phyloP scores from a whole-genome alignment of 2,113 vertebrate genomes.

The Psittacula cyanocephala region DNA sequence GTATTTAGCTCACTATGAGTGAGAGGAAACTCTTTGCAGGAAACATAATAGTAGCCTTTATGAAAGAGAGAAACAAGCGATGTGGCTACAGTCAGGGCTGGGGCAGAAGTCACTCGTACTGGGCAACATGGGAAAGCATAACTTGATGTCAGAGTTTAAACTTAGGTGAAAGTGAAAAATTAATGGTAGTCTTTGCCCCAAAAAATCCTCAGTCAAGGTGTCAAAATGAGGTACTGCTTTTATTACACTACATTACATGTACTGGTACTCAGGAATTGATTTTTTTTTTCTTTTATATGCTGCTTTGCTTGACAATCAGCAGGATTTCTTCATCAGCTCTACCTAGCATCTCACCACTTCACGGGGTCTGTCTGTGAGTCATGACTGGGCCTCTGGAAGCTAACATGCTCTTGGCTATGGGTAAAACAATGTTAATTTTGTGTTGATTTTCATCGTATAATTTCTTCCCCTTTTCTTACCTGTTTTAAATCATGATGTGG shows the following conservation, averaged over 20 bases:
- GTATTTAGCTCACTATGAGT: not conserved
- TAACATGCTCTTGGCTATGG: not conserved
- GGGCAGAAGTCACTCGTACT: not conserved
- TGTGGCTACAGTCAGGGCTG: not conserved
- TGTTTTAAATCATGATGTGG: not conserved
- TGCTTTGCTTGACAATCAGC: not conserved
- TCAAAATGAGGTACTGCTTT: slow-evolving; percentile 39
- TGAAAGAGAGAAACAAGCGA: not conserved
- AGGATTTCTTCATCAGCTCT: slow-evolving; percentile 36
- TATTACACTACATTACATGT: not conserved
- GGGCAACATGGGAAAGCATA: not conserved
- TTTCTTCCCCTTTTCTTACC: not conserved
- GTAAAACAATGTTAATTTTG: not conserved
- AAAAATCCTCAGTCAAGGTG: not conserved
- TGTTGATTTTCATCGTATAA: not conserved
- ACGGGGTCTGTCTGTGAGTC: not conserved
- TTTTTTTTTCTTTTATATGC: slow-evolving; percentile 28
- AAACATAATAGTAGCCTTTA: not conserved
- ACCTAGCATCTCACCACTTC: not conserved
- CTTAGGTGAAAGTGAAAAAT: not conserved
- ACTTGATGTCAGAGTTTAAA: not conserved
- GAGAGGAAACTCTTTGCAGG: not conserved
- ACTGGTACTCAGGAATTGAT: slow-evolving; percentile 11
- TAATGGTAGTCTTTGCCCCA: not conserved
- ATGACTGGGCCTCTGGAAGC: not conserved